A percentile compares a stretch with the other conserved stretches of the same genome.
Conservation (phyloP, 2,888 invertebrate species). For the Lycocerus yunnanus region DNA sequence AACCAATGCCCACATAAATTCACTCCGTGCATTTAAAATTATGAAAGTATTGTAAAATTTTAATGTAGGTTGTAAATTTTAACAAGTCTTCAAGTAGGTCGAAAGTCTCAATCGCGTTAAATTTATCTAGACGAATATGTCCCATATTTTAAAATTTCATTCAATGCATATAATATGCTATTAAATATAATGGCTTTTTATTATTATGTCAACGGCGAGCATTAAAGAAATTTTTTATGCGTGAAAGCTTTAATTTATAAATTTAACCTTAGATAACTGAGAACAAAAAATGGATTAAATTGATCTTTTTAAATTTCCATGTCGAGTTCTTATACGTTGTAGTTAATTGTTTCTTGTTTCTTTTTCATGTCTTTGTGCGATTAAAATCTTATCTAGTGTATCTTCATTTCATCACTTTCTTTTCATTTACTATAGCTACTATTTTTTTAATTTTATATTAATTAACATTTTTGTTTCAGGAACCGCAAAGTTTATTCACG, state of each 20-base stretch:
- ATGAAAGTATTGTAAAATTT: background rate
- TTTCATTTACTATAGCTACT: background rate
- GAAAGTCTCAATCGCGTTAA: background rate
- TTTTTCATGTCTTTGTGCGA: background rate
- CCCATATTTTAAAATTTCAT: background rate
- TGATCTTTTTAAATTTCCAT: background rate
- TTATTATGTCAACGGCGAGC: background rate
- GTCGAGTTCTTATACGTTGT: background rate
- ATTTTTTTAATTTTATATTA: background rate
- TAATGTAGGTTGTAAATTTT: constrained; percentile 3
- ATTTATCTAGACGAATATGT: background rate
- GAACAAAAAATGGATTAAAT: background rate
- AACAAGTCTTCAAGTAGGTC: constrained; percentile 4
- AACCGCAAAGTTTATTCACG: constrained; percentile 65
- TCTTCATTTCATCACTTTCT: background rate
- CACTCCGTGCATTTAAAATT: background rate
- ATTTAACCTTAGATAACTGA: background rate
- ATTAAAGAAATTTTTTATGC: background rate
- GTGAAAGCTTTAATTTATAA: background rate
- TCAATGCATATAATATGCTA: background rate
- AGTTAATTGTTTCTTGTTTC: background rate
- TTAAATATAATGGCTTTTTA: background rate
- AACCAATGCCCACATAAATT: background rate
- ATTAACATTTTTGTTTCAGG: constrained; percentile 60
- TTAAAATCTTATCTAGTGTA: background rate